These are phyloP conservation scores for Ceraclea dissimilis DNA, from an alignment of 2,888 invertebrate genomes.

Conservation along the genomic window DNA sequence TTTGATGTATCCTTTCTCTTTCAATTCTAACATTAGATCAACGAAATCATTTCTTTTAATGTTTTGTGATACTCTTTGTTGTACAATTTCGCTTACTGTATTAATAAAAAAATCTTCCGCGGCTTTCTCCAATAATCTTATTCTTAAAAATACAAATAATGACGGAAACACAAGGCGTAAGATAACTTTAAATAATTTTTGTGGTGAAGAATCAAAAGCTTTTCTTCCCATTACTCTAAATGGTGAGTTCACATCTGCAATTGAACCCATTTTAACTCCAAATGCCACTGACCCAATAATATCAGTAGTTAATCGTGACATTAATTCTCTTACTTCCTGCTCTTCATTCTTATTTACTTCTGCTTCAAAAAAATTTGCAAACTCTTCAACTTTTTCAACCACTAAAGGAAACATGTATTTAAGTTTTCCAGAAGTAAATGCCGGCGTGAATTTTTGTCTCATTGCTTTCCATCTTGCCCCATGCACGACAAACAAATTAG, in stretches of 20 bases:
- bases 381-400: conserved; percentile 31
- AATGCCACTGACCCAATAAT: conserved; percentile 30
- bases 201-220: conserved; percentile 6
- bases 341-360: conserved; percentile 2
- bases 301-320: conserved; percentile 19
- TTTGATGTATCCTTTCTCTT: conserved; percentile 10
- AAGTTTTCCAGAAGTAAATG: conserved; percentile 36
- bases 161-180: conserved; percentile 3
- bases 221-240: conserved; percentile 19
- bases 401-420: conserved; percentile 36
- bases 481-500: conserved; percentile 34
- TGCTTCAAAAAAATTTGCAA: conserved; percentile 28
- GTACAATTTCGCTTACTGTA: conserved; percentile 20
- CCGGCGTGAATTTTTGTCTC: conserved; percentile 33
- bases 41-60: conserved; percentile 19
- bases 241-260: conserved; percentile 14
- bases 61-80: conserved; percentile 16
- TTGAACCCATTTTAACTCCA: conserved; percentile 26
- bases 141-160: conserved; percentile 1
- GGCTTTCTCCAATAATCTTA: conserved; percentile 28
- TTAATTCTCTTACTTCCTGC: conserved; percentile 13
- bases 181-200: conserved; percentile 7
- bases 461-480: conserved; percentile 34
- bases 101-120: conserved; percentile 19
- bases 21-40: conserved; percentile 20